These are phyloP conservation scores for Lindbergichthys nudifrons DNA, from an alignment of 2,797 vertebrate genomes.

Conservation along the genomic window DNA sequence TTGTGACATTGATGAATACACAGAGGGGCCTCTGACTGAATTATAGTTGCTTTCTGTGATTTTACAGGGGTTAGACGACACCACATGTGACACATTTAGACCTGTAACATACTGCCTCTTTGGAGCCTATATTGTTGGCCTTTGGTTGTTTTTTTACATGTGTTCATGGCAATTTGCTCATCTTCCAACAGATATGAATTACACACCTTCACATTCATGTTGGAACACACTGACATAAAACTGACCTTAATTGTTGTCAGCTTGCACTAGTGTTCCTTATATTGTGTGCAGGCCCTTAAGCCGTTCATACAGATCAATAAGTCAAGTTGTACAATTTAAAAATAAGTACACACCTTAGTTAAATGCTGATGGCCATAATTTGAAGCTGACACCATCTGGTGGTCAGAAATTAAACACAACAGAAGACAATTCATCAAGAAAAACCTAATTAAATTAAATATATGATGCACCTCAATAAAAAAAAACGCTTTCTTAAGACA, in stretches of 20 bases:
- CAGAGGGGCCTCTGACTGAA: background rate
- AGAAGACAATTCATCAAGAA: background rate
- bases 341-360: background rate
- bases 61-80: background rate
- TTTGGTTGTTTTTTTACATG: background rate
- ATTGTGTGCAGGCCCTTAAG: conserved; percentile 32
- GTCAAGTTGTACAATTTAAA: too few species aligned
- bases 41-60: background rate
- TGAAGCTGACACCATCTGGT: conserved; percentile 49
- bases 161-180: background rate
- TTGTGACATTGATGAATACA: background rate
- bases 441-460: background rate
- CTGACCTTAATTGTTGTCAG: background rate
- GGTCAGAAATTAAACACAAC: conserved; percentile 30
- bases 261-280: background rate
- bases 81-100: background rate
- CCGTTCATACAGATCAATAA: background rate
- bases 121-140: background rate
- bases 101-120: background rate
- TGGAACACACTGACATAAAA: background rate
- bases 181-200: background rate
- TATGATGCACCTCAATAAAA: background rate
- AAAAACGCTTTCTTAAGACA: background rate
- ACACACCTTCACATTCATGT: background rate
- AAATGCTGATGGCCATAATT: background rate